phyloP scores from a whole-genome alignment of 2,113 vertebrate genomes.

The Alosa alosa region DNA sequence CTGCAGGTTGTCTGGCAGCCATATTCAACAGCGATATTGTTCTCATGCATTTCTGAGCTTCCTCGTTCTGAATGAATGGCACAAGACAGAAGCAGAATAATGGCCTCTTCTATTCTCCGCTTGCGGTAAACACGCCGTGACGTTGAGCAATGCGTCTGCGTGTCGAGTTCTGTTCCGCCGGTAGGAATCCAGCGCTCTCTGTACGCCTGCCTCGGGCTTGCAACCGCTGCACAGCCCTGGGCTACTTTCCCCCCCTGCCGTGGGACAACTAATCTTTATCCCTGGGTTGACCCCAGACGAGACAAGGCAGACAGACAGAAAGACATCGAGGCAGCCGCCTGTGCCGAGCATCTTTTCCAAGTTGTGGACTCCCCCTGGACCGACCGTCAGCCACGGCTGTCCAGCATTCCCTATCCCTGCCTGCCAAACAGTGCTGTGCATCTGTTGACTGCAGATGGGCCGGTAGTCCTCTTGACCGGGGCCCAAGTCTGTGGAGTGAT shows the following conservation, averaged over 20 bases:
- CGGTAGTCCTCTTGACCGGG: background rate
- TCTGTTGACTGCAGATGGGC: background rate
- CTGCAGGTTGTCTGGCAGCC: background rate
- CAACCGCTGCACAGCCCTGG: background rate
- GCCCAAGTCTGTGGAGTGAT: background rate
- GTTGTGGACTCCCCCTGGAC: background rate
- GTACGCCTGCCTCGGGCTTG: background rate
- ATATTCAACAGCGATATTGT: background rate
- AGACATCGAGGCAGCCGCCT: background rate
- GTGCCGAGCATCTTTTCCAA: background rate
- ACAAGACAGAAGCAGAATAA: background rate
- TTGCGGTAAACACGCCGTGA: constrained; percentile 5
- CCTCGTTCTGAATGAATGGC: background rate
- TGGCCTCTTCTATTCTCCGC: background rate
- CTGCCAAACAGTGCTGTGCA: background rate
- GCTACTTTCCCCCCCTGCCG: background rate
- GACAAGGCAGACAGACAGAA: background rate
- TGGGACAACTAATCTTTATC: background rate
- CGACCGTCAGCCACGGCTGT: background rate
- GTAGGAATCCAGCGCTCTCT: background rate
- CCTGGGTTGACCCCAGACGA: constrained; percentile 10
- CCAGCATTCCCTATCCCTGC: background rate
- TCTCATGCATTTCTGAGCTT: background rate
- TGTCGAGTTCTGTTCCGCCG: background rate
- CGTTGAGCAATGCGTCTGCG: background rate